phyloP scores from a whole-genome alignment of 2,888 invertebrate genomes.

The Philereme transversata region DNA sequence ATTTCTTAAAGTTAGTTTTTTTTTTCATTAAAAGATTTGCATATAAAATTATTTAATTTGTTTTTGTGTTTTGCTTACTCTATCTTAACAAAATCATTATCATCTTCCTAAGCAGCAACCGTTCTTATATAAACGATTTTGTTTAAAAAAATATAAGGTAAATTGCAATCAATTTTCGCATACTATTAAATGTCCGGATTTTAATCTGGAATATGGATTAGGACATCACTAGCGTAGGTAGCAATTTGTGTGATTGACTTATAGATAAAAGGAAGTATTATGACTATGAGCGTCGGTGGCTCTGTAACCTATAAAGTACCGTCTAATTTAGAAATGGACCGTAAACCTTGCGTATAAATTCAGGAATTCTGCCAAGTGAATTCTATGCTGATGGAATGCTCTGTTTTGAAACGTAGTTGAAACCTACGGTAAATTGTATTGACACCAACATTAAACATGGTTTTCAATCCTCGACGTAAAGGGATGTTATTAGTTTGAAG shows the following conservation, averaged over 20 bases:
- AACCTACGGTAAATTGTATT: not conserved
- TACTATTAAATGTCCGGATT: not conserved
- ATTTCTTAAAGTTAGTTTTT: too few relatives aligned
- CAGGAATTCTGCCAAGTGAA: constrained; percentile 23
- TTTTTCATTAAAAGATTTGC: too few relatives aligned
- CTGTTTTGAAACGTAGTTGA: constrained; percentile 4
- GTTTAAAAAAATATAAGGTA: too few relatives aligned
- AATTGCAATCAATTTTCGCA: not conserved
- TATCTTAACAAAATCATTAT: too few relatives aligned
- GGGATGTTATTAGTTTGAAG: too few relatives aligned
- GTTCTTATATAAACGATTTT: too few relatives aligned
- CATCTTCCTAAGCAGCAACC: too few relatives aligned
- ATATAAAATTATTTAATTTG: too few relatives aligned
- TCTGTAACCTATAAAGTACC: constrained; percentile 46
- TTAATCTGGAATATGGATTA: constrained; percentile 2
- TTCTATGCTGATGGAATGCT: constrained; percentile 6
- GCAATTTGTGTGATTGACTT: constrained; percentile 52
- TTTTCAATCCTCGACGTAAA: too few relatives aligned
- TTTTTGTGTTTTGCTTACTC: too few relatives aligned
- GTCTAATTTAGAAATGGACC: constrained; percentile 56
- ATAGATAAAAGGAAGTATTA: constrained; percentile 51
- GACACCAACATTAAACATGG: not conserved
- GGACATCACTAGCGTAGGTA: constrained; percentile 28
- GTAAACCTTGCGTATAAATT: constrained; percentile 32
- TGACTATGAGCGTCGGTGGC: constrained; percentile 46